phyloP scores from a whole-genome alignment of 2,888 invertebrate species.

The Bellardia bayeri region DNA sequence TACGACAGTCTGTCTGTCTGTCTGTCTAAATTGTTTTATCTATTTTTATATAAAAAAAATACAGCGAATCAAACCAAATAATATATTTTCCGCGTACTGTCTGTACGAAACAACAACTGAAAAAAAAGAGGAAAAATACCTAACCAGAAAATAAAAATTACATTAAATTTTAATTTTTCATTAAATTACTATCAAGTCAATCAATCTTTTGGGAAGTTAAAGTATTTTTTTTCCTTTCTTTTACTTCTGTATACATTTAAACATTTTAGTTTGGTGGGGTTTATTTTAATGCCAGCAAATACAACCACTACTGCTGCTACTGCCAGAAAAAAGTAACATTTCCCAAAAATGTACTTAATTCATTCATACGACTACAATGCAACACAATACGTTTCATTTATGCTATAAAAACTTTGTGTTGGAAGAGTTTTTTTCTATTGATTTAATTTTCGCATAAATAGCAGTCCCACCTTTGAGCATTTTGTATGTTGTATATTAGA shows the following conservation, averaged over 20 bases:
- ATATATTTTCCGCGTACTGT: slow-evolving; percentile 59
- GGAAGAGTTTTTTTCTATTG: slow-evolving; percentile 22
- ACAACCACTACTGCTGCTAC: slow-evolving; percentile 17
- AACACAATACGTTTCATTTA: not conserved
- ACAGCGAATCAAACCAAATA: slow-evolving; percentile 32
- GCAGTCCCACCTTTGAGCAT: slow-evolving; percentile 50
- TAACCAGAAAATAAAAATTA: slow-evolving; percentile 50
- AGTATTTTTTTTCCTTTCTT: not conserved
- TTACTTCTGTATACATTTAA: slow-evolving; percentile 32
- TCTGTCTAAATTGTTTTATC: slow-evolving; percentile 36
- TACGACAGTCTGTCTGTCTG: slow-evolving; percentile 17
- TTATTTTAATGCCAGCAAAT: slow-evolving; percentile 47
- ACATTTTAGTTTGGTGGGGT: slow-evolving; percentile 41
- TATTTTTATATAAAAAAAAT: slow-evolving; percentile 30
- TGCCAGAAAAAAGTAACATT: slow-evolving; percentile 25
- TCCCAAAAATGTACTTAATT: slow-evolving; percentile 54
- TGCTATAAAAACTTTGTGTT: slow-evolving; percentile 10
- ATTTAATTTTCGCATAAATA: slow-evolving; percentile 41
- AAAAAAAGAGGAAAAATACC: slow-evolving; percentile 11
- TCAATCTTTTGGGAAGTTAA: slow-evolving; percentile 70
- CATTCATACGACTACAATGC: slow-evolving; percentile 27
- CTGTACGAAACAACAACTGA: slow-evolving; percentile 12
- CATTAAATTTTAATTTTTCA: slow-evolving; percentile 73
- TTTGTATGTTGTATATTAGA: not conserved
- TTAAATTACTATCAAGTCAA: slow-evolving; percentile 73